A percentile compares a stretch with the other conserved stretches of the same genome.
phyloP scores from a whole-genome alignment of 1,140 invertebrate genomes.

The Dendroctonus ponderosae region DNA sequence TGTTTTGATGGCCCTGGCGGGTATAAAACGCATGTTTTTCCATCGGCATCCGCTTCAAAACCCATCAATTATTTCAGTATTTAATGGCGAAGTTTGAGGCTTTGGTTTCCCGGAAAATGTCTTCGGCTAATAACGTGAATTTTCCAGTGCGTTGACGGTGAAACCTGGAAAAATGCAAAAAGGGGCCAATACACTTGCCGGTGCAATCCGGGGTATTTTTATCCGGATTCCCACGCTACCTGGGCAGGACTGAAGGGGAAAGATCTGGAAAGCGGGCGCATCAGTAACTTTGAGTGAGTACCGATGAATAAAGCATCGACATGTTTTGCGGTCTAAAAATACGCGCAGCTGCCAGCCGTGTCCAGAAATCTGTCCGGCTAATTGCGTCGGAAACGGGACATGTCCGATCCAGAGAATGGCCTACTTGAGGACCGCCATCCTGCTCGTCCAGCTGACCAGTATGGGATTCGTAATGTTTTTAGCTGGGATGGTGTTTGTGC shows the following conservation, averaged over 20 bases:
- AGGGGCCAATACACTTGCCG: slow-evolving; percentile 52
- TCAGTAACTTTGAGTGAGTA: slow-evolving; percentile 45
- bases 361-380: slow-evolving; percentile 43
- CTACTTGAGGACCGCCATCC: slow-evolving; percentile 63
- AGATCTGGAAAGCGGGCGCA: slow-evolving; percentile 50
- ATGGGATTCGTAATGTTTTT: slow-evolving; percentile 70
- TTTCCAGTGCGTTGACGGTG: slow-evolving; percentile 46
- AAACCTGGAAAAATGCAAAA: slow-evolving; percentile 31
- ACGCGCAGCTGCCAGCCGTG: slow-evolving; percentile 60
- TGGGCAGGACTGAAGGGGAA: slow-evolving; percentile 53
- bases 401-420: slow-evolving; percentile 60
- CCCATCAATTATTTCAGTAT: not conserved
- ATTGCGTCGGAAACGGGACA: slow-evolving; percentile 57
- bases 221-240: slow-evolving; percentile 49
- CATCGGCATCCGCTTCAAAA: not conserved
- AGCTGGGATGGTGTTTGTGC: slow-evolving; percentile 69
- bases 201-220: slow-evolving; percentile 54
- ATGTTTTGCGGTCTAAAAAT: not conserved
- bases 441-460: slow-evolving; percentile 70
- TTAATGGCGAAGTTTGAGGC: not conserved
- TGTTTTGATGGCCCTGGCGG: no score
- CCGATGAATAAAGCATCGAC: not conserved
- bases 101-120: not conserved
- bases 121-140: not conserved
- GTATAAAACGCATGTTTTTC: no score